Evolutionary conservation across 92 coral and sea anemone species (phyloP).

Genomic region (Chrysogorgia sp.): DNA sequence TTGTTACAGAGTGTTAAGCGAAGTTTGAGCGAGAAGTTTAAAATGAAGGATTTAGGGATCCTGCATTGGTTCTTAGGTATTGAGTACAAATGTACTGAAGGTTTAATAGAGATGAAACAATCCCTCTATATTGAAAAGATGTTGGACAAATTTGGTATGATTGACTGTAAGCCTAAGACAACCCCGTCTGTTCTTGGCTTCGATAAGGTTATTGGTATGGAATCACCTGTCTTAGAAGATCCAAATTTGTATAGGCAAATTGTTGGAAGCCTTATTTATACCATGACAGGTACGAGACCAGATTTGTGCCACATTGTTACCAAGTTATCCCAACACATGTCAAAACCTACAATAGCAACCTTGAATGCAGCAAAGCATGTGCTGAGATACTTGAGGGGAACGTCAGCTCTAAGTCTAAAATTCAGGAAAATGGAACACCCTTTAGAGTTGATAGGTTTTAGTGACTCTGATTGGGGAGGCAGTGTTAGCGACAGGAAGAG

Average conservation of each 20-base stretch:
- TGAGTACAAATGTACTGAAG: conserved; percentile 17
- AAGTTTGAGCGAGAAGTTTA: conserved; percentile 40
- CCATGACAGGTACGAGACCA: too few species aligned
- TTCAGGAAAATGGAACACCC: too few species aligned
- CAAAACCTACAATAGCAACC: too few species aligned
- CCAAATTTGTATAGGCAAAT: background rate
- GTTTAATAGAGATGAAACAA: conserved; percentile 32
- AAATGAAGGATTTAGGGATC: conserved; percentile 61
- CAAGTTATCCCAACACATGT: too few species aligned
- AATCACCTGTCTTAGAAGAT: conserved; percentile 7
- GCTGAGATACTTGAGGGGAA: too few species aligned
- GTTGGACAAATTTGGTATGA: conserved; percentile 40
- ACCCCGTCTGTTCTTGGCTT: conserved; percentile 36
- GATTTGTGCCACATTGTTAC: too few species aligned
- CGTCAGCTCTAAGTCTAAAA: too few species aligned
- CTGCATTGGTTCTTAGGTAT: conserved; percentile 49
- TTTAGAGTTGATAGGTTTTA: too few species aligned
- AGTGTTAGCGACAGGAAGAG: too few species aligned
- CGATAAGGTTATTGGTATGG: background rate
- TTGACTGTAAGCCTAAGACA: conserved; percentile 52
- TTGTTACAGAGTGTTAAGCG: conserved; percentile 9
- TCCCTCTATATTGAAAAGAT: conserved; percentile 38
- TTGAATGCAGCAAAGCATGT: too few species aligned
- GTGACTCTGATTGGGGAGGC: too few species aligned
- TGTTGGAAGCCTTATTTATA: too few species aligned